Conservation (phyloP, 2,797 vertebrate species). For the Scarus forsteni region DNA sequence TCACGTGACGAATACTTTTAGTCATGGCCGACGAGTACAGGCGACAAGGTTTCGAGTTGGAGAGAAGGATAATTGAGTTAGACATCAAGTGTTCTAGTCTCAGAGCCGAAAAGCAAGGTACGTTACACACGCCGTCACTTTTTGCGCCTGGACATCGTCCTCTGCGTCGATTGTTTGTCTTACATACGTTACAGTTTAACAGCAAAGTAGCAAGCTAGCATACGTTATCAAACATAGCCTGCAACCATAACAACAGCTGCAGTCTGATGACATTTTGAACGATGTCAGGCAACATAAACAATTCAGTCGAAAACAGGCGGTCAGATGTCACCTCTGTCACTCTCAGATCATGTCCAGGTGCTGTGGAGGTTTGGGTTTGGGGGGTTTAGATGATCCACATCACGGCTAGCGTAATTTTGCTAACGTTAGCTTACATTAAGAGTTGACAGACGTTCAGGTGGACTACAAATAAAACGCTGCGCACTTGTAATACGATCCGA, state of each 20-base stretch:
- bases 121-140: background rate
- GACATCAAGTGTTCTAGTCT: constrained; percentile 86
- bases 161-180: background rate
- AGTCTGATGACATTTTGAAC: constrained; percentile 39
- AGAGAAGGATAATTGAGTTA: constrained; percentile 88
- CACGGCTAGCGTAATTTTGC: constrained; percentile 43
- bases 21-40: constrained; percentile 90
- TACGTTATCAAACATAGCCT: constrained; percentile 57
- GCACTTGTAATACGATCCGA: background rate
- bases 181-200: constrained; percentile 24
- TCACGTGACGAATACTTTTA: constrained; percentile 82
- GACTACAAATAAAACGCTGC: background rate
- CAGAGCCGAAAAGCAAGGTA: constrained; percentile 86
- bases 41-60: constrained; percentile 87
- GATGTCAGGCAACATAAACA: background rate
- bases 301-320: rapidly evolving
- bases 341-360: rapidly evolving
- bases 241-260: constrained; percentile 72
- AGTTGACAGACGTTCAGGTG: constrained; percentile 38
- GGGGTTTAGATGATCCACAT: background rate
- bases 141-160: background rate
- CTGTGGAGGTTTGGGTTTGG: background rate
- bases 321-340: rapidly evolving
- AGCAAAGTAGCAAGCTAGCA: constrained; percentile 61
- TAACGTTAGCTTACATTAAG: constrained; percentile 49